A percentile compares a stretch with the other conserved stretches of the same genome.
Evolutionary conservation across 2,113 vertebrate species (phyloP).

Genomic region (Mesembrinibis cayennensis): DNA sequence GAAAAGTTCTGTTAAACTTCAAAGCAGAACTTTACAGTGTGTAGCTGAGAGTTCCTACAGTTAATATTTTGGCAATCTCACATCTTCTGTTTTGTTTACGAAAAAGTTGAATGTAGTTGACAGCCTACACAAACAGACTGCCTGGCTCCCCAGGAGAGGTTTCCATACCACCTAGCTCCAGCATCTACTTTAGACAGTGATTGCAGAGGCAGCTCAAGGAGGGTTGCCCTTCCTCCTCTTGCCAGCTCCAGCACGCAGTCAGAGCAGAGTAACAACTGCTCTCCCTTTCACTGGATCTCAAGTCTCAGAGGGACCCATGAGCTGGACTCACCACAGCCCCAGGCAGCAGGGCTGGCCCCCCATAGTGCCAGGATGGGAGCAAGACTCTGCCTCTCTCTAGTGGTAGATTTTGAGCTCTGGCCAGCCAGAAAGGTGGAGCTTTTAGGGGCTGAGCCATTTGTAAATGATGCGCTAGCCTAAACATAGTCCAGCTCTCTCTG

Average conservation of each 20-base stretch:
- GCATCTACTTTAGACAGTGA: not conserved
- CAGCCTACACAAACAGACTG: not conserved
- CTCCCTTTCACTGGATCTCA: not conserved
- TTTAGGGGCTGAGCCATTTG: not conserved
- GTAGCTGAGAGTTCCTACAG: not conserved
- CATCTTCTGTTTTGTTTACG: not conserved
- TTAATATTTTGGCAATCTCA: not conserved
- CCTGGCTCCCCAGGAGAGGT: not conserved
- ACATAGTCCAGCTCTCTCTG: not conserved
- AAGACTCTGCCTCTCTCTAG: not conserved
- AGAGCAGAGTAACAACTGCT: fast-evolving
- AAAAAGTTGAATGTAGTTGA: not conserved
- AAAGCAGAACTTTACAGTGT: not conserved
- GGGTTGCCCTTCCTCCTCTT: not conserved
- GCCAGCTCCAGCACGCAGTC: fast-evolving
- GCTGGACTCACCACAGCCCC: not conserved
- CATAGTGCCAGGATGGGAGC: not conserved
- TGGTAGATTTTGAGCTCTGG: not conserved
- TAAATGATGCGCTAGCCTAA: not conserved
- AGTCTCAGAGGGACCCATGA: not conserved
- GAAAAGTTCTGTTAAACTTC: not conserved
- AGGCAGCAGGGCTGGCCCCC: not conserved
- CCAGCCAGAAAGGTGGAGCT: not conserved
- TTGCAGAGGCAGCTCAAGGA: not conserved
- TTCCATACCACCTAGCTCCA: not conserved